These are phyloP conservation scores for Patella caerulea DNA, from an alignment of 2,888 invertebrate species.

Conservation along the genomic window DNA sequence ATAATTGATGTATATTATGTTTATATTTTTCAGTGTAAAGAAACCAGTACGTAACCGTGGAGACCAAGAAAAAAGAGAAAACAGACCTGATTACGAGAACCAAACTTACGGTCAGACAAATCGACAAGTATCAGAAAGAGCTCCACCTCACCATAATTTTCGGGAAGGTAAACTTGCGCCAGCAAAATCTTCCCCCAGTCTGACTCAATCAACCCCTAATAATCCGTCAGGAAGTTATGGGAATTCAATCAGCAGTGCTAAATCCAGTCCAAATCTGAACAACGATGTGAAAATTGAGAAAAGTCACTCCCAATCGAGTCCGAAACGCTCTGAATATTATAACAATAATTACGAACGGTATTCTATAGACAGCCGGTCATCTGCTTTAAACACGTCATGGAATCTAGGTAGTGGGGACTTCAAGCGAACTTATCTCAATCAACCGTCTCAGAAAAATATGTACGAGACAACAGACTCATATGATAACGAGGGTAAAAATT, in stretches of 20 bases:
- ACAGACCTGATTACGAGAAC: constrained; percentile 1
- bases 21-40: background rate
- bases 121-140: constrained; percentile 1
- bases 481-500: constrained; percentile 30
- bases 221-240: constrained; percentile 9
- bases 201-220: constrained; percentile 40
- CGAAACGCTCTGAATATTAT: background rate
- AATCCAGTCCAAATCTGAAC: constrained; percentile 39
- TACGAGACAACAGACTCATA: constrained; percentile 28
- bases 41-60: constrained; percentile 9
- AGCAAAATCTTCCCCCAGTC: constrained; percentile 55
- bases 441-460: constrained; percentile 20
- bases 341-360: background rate
- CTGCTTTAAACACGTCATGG: constrained; percentile 17
- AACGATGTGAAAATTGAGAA: constrained; percentile 21
- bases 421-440: constrained; percentile 7
- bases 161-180: constrained; percentile 41
- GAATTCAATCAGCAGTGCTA: constrained; percentile 29
- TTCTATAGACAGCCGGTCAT: background rate
- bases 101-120: background rate
- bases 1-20: background rate
- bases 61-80: constrained; percentile 7
- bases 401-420: constrained; percentile 13
- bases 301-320: background rate
- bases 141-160: background rate